These are phyloP conservation scores for Calameuta pallipes DNA, from an alignment of 2,888 invertebrate species.

Conservation along the genomic window DNA sequence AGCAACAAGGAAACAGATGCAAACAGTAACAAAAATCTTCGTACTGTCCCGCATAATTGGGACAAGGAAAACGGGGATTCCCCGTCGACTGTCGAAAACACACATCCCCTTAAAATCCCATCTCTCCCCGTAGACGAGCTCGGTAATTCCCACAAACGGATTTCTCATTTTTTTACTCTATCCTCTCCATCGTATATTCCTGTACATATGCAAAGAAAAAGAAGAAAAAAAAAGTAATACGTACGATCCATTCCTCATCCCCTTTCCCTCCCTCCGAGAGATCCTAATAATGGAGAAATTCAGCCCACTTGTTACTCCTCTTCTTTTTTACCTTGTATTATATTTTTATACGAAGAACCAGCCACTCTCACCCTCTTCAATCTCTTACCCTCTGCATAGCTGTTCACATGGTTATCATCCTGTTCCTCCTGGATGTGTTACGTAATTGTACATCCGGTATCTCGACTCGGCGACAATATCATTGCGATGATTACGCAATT, in stretches of 20 bases:
- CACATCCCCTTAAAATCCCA: not conserved
- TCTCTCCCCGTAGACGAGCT: not conserved
- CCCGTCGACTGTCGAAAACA: not conserved
- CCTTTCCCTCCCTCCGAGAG: not conserved
- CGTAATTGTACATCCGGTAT: not conserved
- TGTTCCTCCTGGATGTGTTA: not conserved
- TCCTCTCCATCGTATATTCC: not conserved
- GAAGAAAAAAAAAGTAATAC: not conserved
- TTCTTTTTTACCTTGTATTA: not conserved
- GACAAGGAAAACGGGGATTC: not conserved
- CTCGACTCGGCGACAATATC: not conserved
- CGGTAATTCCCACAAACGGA: not conserved
- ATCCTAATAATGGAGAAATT: not conserved
- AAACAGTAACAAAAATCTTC: not conserved
- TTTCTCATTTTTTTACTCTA: not conserved
- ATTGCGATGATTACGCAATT: not conserved
- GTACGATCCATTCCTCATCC: not conserved
- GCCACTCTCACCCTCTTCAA: not conserved
- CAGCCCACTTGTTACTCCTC: not conserved
- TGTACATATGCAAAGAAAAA: slow-evolving; percentile 2
- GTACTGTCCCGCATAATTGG: not conserved
- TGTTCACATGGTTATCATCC: not conserved
- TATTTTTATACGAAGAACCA: not conserved
- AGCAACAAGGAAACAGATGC: not conserved
- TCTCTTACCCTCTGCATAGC: not conserved